phyloP scores from a whole-genome alignment of 2,888 invertebrate genomes.

The Platycheirus rosarum region DNA sequence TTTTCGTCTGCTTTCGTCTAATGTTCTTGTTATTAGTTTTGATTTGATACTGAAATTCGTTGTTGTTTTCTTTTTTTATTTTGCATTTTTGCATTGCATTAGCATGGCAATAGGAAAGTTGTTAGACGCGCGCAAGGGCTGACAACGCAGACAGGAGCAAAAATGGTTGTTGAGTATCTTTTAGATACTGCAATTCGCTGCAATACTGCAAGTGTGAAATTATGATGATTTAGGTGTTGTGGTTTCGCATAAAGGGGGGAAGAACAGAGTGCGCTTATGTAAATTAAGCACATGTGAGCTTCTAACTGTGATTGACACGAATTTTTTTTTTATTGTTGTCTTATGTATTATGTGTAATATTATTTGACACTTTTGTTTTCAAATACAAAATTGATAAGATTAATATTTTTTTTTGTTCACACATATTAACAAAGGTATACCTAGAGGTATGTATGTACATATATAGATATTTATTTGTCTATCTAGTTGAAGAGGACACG shows the following conservation, averaged over 20 bases:
- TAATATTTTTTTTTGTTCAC: conserved; percentile 1
- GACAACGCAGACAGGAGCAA: neutral
- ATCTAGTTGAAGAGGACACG: neutral
- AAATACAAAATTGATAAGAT: conserved; percentile 34
- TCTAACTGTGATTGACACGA: conserved; percentile 44
- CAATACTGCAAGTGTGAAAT: conserved; percentile 58
- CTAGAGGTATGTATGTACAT: neutral
- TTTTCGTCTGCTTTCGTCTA: conserved; percentile 39
- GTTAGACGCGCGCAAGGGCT: neutral
- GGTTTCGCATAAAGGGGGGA: conserved; percentile 29
- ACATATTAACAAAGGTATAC: conserved; percentile 5
- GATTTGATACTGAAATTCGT: conserved; percentile 72
- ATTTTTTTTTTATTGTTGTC: neutral
- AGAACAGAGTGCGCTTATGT: conserved; percentile 47
- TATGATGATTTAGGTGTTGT: neutral
- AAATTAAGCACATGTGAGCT: conserved; percentile 57
- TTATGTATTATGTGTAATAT: conserved; percentile 6
- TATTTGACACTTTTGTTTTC: conserved; percentile 21
- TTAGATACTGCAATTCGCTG: too few relatives aligned
- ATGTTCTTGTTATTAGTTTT: conserved; percentile 69
- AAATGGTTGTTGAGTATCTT: conserved; percentile 55
- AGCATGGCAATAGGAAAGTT: conserved; percentile 48
- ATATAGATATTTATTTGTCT: too few relatives aligned
- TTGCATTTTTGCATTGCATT: conserved; percentile 35
- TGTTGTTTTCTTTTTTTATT: conserved; percentile 41